Percentiles rank a stretch among this genome's conserved stretches.
These are phyloP conservation scores for Spilogale gracilis DNA, from an alignment of 2,113 vertebrate species.

Conservation along the genomic window DNA sequence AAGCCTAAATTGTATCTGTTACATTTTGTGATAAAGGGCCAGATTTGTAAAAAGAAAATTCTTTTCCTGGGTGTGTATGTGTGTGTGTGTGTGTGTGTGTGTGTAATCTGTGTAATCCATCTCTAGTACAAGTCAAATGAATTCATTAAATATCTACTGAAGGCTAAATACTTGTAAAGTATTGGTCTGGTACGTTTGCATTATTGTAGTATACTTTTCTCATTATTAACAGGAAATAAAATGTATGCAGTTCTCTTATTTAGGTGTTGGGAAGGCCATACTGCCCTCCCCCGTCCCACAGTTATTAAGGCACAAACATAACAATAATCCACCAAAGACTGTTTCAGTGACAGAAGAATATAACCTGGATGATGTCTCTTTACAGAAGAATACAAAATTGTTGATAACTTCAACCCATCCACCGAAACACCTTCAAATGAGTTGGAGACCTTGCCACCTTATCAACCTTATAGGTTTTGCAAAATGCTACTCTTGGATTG, in stretches of 20 bases:
- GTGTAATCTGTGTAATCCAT: neutral
- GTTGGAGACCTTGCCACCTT: neutral
- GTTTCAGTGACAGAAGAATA: neutral
- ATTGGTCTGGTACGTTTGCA: neutral
- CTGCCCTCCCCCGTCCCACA: rapidly evolving
- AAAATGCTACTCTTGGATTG: neutral
- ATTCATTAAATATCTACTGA: neutral
- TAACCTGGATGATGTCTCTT: neutral
- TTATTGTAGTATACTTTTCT: neutral
- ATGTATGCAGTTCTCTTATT: neutral
- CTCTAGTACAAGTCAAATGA: neutral
- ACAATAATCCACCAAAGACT: neutral
- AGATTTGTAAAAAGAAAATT: neutral
- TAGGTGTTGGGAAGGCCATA: neutral
- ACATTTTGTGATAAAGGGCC: neutral
- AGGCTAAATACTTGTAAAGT: neutral
- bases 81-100: neutral
- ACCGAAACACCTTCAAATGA: neutral
- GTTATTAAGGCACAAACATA: neutral
- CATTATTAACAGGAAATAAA: neutral
- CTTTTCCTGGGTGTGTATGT: neutral
- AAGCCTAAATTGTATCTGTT: neutral
- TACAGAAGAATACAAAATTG: neutral
- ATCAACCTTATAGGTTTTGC: neutral
- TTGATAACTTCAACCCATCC: neutral